These are phyloP conservation scores for Neoscelio sp. DNA, from an alignment of 2,888 invertebrate species.

Conservation along the genomic window DNA sequence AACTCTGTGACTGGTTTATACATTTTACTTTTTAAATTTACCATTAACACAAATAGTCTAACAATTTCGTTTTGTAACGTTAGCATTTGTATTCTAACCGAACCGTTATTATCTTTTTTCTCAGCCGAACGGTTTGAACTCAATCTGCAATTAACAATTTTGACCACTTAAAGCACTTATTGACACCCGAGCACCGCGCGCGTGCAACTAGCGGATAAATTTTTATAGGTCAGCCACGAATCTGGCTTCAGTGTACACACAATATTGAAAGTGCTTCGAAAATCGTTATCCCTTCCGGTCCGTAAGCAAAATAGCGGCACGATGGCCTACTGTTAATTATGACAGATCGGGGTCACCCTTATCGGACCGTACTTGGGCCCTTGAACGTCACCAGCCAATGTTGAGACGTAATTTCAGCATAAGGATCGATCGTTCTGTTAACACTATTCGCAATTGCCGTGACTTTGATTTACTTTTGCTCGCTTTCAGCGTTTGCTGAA, in stretches of 20 bases:
- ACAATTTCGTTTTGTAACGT: no score
- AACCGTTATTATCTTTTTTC: no score
- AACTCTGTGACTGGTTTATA: no score
- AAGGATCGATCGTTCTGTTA: slow-evolving; percentile 49
- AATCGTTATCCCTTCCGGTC: slow-evolving; percentile 77
- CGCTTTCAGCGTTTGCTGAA: slow-evolving; percentile 12
- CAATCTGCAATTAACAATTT: slow-evolving; percentile 5
- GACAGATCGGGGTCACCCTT: slow-evolving; percentile 69
- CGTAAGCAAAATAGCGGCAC: slow-evolving; percentile 64
- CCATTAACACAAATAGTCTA: no score
- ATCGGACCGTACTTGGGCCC: slow-evolving; percentile 63
- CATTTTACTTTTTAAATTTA: no score
- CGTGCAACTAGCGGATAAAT: slow-evolving; percentile 57
- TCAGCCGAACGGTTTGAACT: no score
- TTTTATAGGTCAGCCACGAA: slow-evolving; percentile 76
- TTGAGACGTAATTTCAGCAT: slow-evolving; percentile 35
- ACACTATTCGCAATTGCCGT: slow-evolving; percentile 43
- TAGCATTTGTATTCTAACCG: no score
- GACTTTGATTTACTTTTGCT: slow-evolving; percentile 66
- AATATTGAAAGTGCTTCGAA: slow-evolving; percentile 78
- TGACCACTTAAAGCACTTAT: slow-evolving; percentile 38
- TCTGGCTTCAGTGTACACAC: slow-evolving; percentile 78
- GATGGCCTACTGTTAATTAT: slow-evolving; percentile 66
- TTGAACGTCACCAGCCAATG: slow-evolving; percentile 70
- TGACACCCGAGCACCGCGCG: slow-evolving; percentile 39